These are phyloP conservation scores for Microplitis mediator DNA, from an alignment of 1,140 invertebrate species.

Conservation along the genomic window DNA sequence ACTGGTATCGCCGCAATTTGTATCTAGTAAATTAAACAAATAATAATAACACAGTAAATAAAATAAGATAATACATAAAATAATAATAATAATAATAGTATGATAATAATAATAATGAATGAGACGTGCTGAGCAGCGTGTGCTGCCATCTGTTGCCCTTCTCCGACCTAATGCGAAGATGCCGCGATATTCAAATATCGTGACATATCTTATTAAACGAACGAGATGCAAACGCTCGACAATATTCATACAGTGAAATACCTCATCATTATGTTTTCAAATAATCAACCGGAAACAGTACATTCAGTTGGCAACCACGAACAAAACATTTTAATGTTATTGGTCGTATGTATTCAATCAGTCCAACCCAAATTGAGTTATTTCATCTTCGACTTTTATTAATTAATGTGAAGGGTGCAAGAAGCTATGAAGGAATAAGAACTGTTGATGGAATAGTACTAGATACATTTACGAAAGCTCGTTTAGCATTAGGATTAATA, in stretches of 20 bases:
- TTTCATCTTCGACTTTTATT: conserved; percentile 26
- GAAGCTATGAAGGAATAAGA: conserved; percentile 20
- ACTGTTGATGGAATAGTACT: conserved; percentile 19
- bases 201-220: not conserved
- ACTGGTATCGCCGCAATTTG: no score
- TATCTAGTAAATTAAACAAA: no score
- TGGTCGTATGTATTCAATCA: conserved; percentile 24
- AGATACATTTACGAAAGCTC: conserved; percentile 14
- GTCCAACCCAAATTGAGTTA: conserved; percentile 25
- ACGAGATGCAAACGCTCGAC: not conserved
- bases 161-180: no score
- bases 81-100: no score
- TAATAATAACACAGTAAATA: no score
- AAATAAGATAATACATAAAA: no score
- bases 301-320: not conserved
- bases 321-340: conserved; percentile 17
- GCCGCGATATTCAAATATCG: no score
- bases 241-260: not conserved
- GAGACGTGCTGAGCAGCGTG: no score
- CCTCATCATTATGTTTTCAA: not conserved
- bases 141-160: no score
- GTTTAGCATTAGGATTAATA: conserved; percentile 26
- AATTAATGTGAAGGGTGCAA: conserved; percentile 5
- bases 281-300: not conserved
- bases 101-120: no score